Evolutionary conservation across 92 coral and sea anemone species (phyloP).

Genomic region (Isaurus tuberculatus): DNA sequence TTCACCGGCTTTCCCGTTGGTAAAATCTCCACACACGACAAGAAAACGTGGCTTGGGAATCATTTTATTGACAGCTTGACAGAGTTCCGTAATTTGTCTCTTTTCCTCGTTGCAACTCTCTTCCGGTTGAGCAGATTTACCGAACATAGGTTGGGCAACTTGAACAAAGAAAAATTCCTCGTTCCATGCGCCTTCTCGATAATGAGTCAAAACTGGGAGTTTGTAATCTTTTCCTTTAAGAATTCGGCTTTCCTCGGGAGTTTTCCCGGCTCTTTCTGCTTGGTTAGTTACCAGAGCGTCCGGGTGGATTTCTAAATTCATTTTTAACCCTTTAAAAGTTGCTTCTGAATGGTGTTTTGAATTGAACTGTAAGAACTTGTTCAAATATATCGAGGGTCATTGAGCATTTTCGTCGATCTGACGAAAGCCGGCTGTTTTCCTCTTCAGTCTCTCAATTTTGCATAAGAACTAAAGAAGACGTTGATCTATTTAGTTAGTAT

Average conservation of each 20-base stretch:
- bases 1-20: constrained; percentile 68
- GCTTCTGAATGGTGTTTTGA: background rate
- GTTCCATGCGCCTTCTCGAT: constrained; percentile 80
- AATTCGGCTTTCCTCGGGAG: constrained; percentile 86
- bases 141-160: constrained; percentile 81
- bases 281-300: constrained; percentile 87
- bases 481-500: constrained; percentile 13
- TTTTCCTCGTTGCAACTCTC: constrained; percentile 74
- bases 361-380: background rate
- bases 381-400: constrained; percentile 19
- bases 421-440: background rate
- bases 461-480: background rate
- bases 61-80: constrained; percentile 68
- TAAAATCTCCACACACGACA: constrained; percentile 77
- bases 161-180: constrained; percentile 82
- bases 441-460: constrained; percentile 11
- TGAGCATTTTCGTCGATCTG: constrained; percentile 11
- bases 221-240: constrained; percentile 81
- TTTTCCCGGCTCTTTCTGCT: constrained; percentile 82
- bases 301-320: constrained; percentile 90
- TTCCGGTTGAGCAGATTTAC: constrained; percentile 79
- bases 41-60: constrained; percentile 85
- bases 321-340: background rate
- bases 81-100: constrained; percentile 56
- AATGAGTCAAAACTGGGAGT: constrained; percentile 81